Evolutionary conservation across 1,140 invertebrate species (phyloP).

Genomic region (Drosophila ercepeae): DNA sequence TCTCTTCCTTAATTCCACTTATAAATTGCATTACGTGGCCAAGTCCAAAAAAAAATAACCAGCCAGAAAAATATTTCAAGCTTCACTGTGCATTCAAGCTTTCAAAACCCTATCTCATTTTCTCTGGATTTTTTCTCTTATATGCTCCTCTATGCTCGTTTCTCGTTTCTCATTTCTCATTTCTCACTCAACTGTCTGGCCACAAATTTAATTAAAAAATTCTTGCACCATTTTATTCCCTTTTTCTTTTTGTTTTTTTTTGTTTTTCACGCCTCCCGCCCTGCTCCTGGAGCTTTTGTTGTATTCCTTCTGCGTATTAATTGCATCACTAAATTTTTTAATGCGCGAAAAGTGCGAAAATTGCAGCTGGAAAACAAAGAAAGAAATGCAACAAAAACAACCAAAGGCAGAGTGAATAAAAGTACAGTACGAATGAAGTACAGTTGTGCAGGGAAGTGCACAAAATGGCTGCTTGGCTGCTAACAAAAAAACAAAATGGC

Average conservation of each 20-base stretch:
- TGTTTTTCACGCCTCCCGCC: background rate
- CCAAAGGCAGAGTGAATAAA: slow-evolving; percentile 28
- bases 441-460: slow-evolving; percentile 32
- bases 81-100: slow-evolving; percentile 52
- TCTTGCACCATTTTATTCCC: slow-evolving; percentile 72
- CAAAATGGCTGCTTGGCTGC: background rate
- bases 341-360: slow-evolving; percentile 79
- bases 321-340: slow-evolving; percentile 80
- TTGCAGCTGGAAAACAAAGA: slow-evolving; percentile 62
- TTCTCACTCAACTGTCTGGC: slow-evolving; percentile 77
- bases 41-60: slow-evolving; percentile 9
- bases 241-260: slow-evolving; percentile 14
- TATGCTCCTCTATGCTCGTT: slow-evolving; percentile 7
- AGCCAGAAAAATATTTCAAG: slow-evolving; percentile 55
- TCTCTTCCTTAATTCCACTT: slow-evolving; percentile 55
- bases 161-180: slow-evolving; percentile 44
- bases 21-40: slow-evolving; percentile 77
- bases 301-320: slow-evolving; percentile 65
- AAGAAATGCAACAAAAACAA: slow-evolving; percentile 37
- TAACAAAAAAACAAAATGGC: background rate
- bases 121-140: slow-evolving; percentile 16
- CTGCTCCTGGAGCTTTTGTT: slow-evolving; percentile 33
- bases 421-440: slow-evolving; percentile 61
- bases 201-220: slow-evolving; percentile 81
- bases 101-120: slow-evolving; percentile 1